Evolutionary conservation across 2,113 vertebrate genomes (phyloP).

Genomic region (Pholis gunnellus): DNA sequence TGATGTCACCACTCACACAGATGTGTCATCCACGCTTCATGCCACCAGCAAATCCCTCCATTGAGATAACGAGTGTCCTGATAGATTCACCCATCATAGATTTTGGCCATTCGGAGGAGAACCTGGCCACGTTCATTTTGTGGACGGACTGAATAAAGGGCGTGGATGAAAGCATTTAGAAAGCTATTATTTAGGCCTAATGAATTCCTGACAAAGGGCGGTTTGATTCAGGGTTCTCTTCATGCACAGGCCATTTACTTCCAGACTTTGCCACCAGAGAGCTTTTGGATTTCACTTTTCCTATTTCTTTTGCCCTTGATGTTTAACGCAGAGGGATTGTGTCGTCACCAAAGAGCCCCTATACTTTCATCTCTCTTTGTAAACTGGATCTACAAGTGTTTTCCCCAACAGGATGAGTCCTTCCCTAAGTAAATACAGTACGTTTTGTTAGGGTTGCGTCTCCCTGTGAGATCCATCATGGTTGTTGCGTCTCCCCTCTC

Average conservation of each 20-base stretch:
- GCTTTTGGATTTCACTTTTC: slow-evolving; percentile 23
- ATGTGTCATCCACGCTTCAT: neutral
- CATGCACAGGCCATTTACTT: slow-evolving; percentile 40
- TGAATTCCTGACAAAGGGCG: slow-evolving; percentile 62
- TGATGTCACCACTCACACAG: neutral
- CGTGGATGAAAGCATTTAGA: slow-evolving; percentile 61
- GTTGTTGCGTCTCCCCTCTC: slow-evolving; percentile 29
- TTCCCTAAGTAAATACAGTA: slow-evolving; percentile 14
- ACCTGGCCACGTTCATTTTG: slow-evolving; percentile 52
- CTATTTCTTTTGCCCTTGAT: slow-evolving; percentile 44
- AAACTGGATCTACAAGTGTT: neutral
- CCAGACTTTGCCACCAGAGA: slow-evolving; percentile 25
- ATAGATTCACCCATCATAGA: slow-evolving; percentile 40
- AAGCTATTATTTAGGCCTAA: slow-evolving; percentile 66
- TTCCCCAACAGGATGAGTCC: neutral
- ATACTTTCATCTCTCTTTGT: slow-evolving; percentile 8
- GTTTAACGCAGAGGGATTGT: slow-evolving; percentile 31
- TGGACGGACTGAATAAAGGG: slow-evolving; percentile 47
- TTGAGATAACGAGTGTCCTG: slow-evolving; percentile 23
- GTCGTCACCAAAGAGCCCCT: slow-evolving; percentile 17
- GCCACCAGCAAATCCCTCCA: slow-evolving; percentile 35
- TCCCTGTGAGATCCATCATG: slow-evolving; percentile 27
- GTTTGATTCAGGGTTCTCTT: slow-evolving; percentile 60
- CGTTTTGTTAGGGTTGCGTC: slow-evolving; percentile 10
- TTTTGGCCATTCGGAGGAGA: slow-evolving; percentile 30